phyloP scores from a whole-genome alignment of 2,113 vertebrate genomes.

The Malurus elegans region DNA sequence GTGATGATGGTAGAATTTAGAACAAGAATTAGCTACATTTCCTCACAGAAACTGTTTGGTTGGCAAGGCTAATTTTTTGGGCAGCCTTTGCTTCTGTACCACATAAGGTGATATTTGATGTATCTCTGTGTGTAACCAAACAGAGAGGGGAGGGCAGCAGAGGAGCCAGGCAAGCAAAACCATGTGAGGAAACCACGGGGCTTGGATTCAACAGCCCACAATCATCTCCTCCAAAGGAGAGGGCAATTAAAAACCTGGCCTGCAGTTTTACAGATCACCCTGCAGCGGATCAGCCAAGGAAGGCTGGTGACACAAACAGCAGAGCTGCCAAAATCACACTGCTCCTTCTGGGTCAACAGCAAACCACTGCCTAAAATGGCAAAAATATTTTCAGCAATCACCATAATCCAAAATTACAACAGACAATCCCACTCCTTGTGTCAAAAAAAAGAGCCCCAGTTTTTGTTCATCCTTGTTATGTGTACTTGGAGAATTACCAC shows the following conservation, averaged over 20 bases:
- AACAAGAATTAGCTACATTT: background rate
- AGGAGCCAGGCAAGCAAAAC: background rate
- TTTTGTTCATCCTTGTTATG: background rate
- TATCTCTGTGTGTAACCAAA: background rate
- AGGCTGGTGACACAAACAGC: background rate
- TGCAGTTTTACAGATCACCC: background rate
- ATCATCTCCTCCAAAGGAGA: background rate
- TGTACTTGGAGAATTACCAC: background rate
- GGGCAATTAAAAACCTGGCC: slow-evolving; percentile 28
- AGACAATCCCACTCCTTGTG: background rate
- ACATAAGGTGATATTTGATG: background rate
- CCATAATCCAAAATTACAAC: background rate
- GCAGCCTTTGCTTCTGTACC: background rate
- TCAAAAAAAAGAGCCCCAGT: background rate
- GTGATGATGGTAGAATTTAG: background rate
- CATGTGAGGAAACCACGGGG: background rate
- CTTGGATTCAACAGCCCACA: background rate
- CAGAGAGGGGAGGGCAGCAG: background rate
- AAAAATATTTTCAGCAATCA: background rate
- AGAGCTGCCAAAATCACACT: background rate
- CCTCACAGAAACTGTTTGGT: background rate
- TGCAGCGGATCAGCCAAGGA: background rate
- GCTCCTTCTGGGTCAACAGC: background rate
- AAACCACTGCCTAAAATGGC: background rate
- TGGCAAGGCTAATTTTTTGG: background rate